Conservation (phyloP, 2,113 vertebrate species). For the Syngnathus floridae region DNA sequence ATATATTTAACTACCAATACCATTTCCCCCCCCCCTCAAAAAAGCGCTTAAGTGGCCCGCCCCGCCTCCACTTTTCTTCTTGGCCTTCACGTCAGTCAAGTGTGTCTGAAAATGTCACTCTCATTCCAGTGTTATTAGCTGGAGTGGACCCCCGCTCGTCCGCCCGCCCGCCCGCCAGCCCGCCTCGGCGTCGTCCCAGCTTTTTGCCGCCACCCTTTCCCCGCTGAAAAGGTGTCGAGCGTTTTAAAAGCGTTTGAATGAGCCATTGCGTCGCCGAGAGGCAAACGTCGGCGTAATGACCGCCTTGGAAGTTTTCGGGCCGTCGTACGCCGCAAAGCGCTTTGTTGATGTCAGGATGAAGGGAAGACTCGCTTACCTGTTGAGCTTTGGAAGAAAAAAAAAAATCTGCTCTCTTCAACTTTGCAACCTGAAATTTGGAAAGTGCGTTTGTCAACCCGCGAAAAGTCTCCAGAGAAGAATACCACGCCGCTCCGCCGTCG, state of each 20-base stretch:
- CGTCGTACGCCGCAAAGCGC: neutral
- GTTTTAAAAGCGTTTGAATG: constrained; percentile 46
- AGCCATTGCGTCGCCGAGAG: constrained; percentile 54
- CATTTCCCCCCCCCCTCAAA: no score
- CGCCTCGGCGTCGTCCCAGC: neutral
- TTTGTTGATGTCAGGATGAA: neutral
- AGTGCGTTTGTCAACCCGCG: no score
- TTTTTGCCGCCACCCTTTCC: neutral
- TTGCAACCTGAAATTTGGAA: no score
- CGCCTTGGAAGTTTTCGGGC: constrained; percentile 20
- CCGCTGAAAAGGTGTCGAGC: constrained; percentile 48
- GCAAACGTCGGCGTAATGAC: constrained; percentile 47
- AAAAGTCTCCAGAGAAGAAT: no score
- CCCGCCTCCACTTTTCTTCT: neutral
- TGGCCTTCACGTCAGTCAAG: neutral
- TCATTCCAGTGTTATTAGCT: constrained; percentile 70
- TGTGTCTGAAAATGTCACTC: constrained; percentile 62
- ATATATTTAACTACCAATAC: no score
- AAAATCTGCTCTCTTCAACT: no score
- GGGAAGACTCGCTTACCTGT: no score
- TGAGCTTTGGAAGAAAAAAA: no score
- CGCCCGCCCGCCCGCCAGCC: no score
- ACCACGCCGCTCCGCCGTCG: no score
- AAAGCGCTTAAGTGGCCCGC: no score
- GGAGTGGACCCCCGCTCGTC: constrained; percentile 25